Percentiles rank a stretch among this genome's conserved stretches.
Evolutionary conservation across 2,888 invertebrate genomes (phyloP).

Genomic region (Trachelus troglodyta): DNA sequence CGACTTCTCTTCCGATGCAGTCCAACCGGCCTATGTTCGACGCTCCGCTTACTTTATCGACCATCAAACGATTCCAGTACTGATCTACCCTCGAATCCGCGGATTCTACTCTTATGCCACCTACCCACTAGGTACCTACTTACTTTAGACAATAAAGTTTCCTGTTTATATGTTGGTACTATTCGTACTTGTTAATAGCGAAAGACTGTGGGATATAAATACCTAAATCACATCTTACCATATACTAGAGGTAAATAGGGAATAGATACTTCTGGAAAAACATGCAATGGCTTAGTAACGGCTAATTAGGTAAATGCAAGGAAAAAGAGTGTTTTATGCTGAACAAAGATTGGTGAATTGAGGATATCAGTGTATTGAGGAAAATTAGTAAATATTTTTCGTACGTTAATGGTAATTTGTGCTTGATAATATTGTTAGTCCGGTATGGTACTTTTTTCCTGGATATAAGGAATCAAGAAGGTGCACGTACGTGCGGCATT

Average conservation of each 20-base stretch:
- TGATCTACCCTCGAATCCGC: slow-evolving; percentile 39
- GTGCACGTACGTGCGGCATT: not conserved
- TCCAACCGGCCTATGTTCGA: slow-evolving; percentile 23
- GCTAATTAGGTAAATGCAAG: not conserved
- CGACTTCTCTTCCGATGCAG: not conserved
- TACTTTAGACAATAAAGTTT: not conserved
- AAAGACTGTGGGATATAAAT: not conserved
- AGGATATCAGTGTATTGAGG: not conserved
- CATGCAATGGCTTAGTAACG: not conserved
- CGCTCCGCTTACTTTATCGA: slow-evolving; percentile 38
- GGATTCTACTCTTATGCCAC: not conserved
- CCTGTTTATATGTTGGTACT: not conserved
- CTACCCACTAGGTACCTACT: not conserved
- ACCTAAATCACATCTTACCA: not conserved
- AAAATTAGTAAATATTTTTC: not conserved
- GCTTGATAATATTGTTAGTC: not conserved
- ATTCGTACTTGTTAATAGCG: not conserved
- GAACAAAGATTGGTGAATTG: not conserved
- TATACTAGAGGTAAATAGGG: not conserved
- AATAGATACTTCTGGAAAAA: not conserved
- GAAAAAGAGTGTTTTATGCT: not conserved
- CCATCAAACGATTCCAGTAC: slow-evolving; percentile 38
- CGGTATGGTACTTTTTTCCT: not conserved
- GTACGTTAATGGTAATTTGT: not conserved
- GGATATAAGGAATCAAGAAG: not conserved